Conservation (phyloP, 1,140 invertebrate genomes). For the Tetramorium parvispinum region DNA sequence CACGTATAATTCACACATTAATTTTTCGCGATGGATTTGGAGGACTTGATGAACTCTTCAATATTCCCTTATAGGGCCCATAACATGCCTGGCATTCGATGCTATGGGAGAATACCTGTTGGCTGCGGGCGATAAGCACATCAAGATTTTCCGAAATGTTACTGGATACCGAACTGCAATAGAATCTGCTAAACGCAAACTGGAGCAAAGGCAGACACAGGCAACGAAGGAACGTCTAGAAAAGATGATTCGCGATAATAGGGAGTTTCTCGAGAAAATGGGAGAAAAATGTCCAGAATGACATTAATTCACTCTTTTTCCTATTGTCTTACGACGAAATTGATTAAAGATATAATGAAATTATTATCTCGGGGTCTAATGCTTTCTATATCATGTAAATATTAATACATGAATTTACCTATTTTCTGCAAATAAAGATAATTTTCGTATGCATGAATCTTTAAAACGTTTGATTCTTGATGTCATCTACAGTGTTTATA, state of each 20-base stretch:
- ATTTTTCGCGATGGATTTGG: not conserved
- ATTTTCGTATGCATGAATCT: slow-evolving; percentile 41
- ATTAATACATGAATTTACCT: slow-evolving; percentile 45
- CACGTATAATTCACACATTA: not conserved
- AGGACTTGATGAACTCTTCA: not conserved
- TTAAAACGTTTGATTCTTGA: not conserved
- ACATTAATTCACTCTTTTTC: not conserved
- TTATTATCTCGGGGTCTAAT: slow-evolving; percentile 38
- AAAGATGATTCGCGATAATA: slow-evolving; percentile 89
- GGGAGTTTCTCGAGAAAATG: slow-evolving; percentile 86
- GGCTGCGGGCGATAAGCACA: slow-evolving; percentile 90
- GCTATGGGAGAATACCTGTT: slow-evolving; percentile 91
- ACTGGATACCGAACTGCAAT: slow-evolving; percentile 91
- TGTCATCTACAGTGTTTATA: not conserved
- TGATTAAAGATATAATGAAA: slow-evolving; percentile 20
- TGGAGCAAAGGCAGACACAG: slow-evolving; percentile 88
- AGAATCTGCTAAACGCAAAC: slow-evolving; percentile 88
- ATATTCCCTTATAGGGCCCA: slow-evolving; percentile 87
- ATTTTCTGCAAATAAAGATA: slow-evolving; percentile 58
- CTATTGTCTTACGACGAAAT: not conserved
- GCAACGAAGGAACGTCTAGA: slow-evolving; percentile 91
- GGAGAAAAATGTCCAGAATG: slow-evolving; percentile 78
- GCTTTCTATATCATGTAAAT: slow-evolving; percentile 51
- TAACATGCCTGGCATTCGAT: slow-evolving; percentile 91
- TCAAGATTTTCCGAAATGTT: slow-evolving; percentile 93